Base-by-base conservation (phyloP, 1,140 invertebrate species). In the Euborellia annulipes region DNA sequence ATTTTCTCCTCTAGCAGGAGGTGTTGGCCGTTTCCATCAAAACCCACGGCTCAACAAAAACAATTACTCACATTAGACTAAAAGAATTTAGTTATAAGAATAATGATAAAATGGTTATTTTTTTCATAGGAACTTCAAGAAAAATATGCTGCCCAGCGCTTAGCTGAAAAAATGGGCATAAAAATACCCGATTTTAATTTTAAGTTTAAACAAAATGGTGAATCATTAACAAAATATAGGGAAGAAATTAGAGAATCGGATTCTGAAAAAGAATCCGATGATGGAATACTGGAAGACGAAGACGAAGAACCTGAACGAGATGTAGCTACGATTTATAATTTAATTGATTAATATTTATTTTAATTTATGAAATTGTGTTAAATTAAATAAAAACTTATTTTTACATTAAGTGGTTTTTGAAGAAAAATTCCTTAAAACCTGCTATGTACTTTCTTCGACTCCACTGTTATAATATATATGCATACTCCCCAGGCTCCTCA, bases 221-320 rank as follows among this genome's bases (percentile, higher is more conserved):
- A 56, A 58, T 21, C 43, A 55, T 19, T 40, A 47, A 19, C 49
- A 54, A 16, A 45, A 53, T 38, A 50, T 48, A 9, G 49, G 59
- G 14, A 50, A 50, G 0, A 42, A 46, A 47, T 46, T 7, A 46
- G 50, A 0, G 57, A 54, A 23, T 55, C 52, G 14, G 49, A 48
- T 48, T 58, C 57, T 2, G 59, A 64, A 11, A 46, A 56, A 17
- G 62, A 68, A 42, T 63, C 64, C 47, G 54, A 63, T 46, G 32
- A 61, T 21, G 59, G 66, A 55, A 58, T 66, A 11, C 48, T 62
- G 17, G 64, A 67, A 42, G 63, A 68, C 14, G 65, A 68, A 45
- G 61, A 63, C 49, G 51, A 62, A 22, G 61, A 67, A 36, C 62
- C 57, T 54, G 41, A 48, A 11, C 61, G 63, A 43, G 65, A 64